These are phyloP conservation scores for Kradibia gibbosae DNA, from an alignment of 1,140 invertebrate genomes.

Conservation along the genomic window DNA sequence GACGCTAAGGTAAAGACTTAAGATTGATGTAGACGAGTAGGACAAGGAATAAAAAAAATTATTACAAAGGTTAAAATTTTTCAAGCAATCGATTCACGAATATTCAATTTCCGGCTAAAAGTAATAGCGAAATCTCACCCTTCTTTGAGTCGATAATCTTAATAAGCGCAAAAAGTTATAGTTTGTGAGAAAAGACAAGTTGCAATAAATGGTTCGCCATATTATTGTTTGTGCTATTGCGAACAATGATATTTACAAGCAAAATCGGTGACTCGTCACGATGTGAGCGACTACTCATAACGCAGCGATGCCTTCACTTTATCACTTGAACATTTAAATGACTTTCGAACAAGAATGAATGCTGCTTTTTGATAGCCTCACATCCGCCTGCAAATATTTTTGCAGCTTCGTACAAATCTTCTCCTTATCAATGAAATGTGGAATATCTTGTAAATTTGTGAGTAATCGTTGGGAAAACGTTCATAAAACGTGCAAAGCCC, in stretches of 20 bases:
- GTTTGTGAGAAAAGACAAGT: too few relatives aligned
- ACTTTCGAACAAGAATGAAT: too few relatives aligned
- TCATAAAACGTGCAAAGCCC: too few relatives aligned
- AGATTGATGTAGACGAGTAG: background rate
- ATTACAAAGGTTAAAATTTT: too few relatives aligned
- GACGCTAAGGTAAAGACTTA: background rate
- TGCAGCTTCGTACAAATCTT: too few relatives aligned
- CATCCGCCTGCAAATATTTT: background rate
- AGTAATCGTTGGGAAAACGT: background rate
- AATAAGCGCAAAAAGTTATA: too few relatives aligned
- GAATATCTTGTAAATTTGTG: background rate
- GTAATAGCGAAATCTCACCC: too few relatives aligned
- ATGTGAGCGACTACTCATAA: constrained; percentile 9
- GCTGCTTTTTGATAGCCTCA: too few relatives aligned
- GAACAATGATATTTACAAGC: background rate
- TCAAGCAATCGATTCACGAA: background rate
- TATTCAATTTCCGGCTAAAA: constrained; percentile 22
- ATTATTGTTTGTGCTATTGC: background rate
- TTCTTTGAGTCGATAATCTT: background rate
- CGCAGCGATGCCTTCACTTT: background rate
- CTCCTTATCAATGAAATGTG: too few relatives aligned
- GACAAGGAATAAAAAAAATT: background rate
- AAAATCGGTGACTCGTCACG: constrained; percentile 7
- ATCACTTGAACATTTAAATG: too few relatives aligned
- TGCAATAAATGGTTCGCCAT: background rate